phyloP scores from a whole-genome alignment of 2,797 vertebrate genomes.

The Caiman crocodilus region DNA sequence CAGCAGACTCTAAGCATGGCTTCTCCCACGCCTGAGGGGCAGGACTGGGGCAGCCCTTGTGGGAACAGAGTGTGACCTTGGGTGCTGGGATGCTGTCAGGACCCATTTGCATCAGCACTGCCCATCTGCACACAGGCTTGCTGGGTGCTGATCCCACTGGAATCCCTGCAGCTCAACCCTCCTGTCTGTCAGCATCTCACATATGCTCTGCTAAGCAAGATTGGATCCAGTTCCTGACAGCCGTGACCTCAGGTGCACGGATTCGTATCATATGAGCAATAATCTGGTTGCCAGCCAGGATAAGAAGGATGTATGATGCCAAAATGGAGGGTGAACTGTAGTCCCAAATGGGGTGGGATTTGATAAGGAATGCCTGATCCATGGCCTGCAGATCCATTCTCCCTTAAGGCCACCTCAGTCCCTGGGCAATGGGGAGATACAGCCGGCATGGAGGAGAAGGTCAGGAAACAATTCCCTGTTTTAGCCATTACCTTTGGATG shows the following conservation, averaged over 20 bases:
- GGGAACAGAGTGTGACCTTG: background rate
- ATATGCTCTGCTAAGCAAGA: fast-evolving
- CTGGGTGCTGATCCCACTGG: conserved; percentile 20
- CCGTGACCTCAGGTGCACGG: background rate
- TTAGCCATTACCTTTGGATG: conserved; percentile 69
- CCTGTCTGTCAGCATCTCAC: background rate
- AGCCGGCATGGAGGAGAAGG: conserved; percentile 28
- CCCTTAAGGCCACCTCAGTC: background rate
- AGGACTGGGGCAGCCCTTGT: background rate
- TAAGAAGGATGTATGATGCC: background rate
- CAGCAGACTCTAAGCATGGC: background rate
- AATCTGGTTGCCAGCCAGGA: background rate
- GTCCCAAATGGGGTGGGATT: background rate
- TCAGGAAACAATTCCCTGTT: conserved; percentile 45
- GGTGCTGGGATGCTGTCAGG: background rate
- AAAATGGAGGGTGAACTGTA: background rate
- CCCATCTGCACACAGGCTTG: background rate
- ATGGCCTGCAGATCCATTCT: background rate
- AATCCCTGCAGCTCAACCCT: background rate
- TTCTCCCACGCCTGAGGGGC: background rate
- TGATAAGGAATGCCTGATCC: background rate
- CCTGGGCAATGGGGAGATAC: background rate
- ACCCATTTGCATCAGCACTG: fast-evolving
- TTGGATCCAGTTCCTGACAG: background rate
- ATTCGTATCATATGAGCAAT: background rate